phyloP scores from a whole-genome alignment of 2,797 vertebrate species.

The Gambusia yucatana region DNA sequence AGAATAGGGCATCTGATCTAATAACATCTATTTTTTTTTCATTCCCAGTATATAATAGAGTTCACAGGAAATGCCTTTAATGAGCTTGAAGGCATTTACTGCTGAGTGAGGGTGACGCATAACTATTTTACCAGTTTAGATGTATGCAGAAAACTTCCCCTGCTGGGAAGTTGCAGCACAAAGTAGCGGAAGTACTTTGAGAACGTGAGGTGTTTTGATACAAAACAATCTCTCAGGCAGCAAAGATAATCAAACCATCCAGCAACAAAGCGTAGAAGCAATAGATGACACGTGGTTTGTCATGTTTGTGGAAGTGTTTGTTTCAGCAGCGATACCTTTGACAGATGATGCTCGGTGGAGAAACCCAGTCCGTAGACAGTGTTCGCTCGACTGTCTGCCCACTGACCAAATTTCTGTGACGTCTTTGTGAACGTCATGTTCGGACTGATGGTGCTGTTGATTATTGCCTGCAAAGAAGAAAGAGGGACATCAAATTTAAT shows the following conservation, averaged over 20 bases:
- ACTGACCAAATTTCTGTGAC: constrained; percentile 99
- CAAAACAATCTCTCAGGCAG: not conserved
- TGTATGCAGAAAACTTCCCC: not conserved
- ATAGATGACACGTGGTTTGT: constrained; percentile 6
- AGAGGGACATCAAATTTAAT: constrained; percentile 29
- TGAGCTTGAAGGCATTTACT: constrained; percentile 65
- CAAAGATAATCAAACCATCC: not conserved
- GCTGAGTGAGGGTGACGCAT: constrained; percentile 48
- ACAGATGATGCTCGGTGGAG: constrained; percentile 97
- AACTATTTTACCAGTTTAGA: constrained; percentile 21
- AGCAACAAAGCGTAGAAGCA: not conserved
- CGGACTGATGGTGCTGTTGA: constrained; percentile 99
- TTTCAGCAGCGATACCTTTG: constrained; percentile 68
- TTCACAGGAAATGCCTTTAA: constrained; percentile 17
- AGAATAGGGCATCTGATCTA: not conserved
- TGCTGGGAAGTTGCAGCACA: not conserved
- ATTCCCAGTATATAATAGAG: not conserved
- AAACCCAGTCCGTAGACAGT: constrained; percentile 98
- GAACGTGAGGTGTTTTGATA: not conserved
- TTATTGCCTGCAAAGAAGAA: constrained; percentile 90
- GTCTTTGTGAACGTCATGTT: constrained; percentile 99
- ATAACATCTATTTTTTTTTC: constrained; percentile 8
- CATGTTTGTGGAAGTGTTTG: constrained; percentile 6
- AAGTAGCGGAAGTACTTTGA: not conserved
- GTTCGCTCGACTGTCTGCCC: constrained; percentile 98